Conservation (phyloP, 2,888 invertebrate species). For the Nipponacmea schrenckii region DNA sequence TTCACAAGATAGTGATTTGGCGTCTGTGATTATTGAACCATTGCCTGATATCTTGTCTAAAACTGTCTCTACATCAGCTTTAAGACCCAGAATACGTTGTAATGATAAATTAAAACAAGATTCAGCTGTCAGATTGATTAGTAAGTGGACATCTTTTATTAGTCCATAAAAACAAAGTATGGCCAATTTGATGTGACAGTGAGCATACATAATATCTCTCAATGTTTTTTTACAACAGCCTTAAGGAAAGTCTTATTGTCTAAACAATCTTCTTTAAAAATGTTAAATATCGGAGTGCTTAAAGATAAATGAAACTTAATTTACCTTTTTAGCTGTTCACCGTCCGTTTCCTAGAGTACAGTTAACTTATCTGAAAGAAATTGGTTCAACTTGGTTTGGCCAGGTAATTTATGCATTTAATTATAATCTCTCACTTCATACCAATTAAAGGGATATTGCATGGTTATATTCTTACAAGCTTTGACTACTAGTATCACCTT, state of each 20-base stretch:
- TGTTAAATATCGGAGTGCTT: no score
- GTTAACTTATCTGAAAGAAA: conserved; percentile 83
- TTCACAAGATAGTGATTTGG: conserved; percentile 9
- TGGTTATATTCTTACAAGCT: no score
- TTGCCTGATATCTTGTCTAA: conserved; percentile 60
- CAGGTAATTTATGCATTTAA: conserved; percentile 67
- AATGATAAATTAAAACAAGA: conserved; percentile 44
- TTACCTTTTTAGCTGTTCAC: conserved; percentile 40
- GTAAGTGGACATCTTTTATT: conserved; percentile 34
- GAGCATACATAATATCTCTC: no score
- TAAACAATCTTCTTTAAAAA: no score
- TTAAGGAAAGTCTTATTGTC: no score
- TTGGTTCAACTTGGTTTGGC: conserved; percentile 88
- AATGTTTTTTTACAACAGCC: no score
- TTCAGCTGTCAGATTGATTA: conserved; percentile 44
- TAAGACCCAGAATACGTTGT: conserved; percentile 52
- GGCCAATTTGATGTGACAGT: no score
- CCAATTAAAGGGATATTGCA: no score
- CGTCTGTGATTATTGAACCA: conserved; percentile 53
- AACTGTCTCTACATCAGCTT: conserved; percentile 40
- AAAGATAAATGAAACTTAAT: no score
- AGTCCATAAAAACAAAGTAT: neutral
- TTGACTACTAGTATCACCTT: no score
- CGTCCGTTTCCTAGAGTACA: conserved; percentile 77
- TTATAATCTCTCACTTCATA: no score